Conservation (phyloP, 2,888 invertebrate species). For the Heliconius aoede region DNA sequence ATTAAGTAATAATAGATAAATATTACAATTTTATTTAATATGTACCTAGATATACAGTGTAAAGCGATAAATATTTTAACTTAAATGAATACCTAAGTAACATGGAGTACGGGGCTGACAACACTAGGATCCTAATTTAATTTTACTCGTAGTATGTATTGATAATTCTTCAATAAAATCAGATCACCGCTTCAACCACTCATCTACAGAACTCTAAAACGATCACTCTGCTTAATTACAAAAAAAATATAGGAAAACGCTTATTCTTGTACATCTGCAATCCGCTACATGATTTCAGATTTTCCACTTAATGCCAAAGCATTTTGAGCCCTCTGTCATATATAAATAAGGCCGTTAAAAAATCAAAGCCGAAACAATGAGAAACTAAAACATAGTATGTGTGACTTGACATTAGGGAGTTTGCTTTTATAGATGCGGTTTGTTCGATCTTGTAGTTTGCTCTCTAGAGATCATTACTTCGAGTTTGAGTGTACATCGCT, state of each 20-base stretch:
- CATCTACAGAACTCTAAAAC: not conserved
- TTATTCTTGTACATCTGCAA: conserved; percentile 15
- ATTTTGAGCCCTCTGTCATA: not conserved
- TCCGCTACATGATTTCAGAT: not conserved
- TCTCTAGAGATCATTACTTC: conserved; percentile 33
- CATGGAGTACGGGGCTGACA: too few species aligned
- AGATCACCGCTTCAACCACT: not conserved
- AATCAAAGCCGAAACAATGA: conserved; percentile 40
- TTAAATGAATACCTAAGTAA: too few species aligned
- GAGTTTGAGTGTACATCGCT: conserved; percentile 20
- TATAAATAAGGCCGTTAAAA: not conserved
- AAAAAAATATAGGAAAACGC: conserved; percentile 5
- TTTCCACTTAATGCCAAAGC: not conserved
- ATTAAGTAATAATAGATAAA: too few species aligned
- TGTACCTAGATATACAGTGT: too few species aligned
- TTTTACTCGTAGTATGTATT: too few species aligned
- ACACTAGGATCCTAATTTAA: too few species aligned
- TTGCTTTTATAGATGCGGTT: conserved; percentile 45
- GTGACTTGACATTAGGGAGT: conserved; percentile 48
- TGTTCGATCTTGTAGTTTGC: conserved; percentile 42
- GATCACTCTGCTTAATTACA: not conserved
- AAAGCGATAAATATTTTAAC: too few species aligned
- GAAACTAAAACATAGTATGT: conserved; percentile 47
- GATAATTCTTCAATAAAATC: too few species aligned
- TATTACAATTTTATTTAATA: too few species aligned